A percentile compares a stretch with the other conserved stretches of the same genome.
These are phyloP conservation scores for Ectropis crepuscularia DNA, from an alignment of 2,888 invertebrate species.

Conservation along the genomic window DNA sequence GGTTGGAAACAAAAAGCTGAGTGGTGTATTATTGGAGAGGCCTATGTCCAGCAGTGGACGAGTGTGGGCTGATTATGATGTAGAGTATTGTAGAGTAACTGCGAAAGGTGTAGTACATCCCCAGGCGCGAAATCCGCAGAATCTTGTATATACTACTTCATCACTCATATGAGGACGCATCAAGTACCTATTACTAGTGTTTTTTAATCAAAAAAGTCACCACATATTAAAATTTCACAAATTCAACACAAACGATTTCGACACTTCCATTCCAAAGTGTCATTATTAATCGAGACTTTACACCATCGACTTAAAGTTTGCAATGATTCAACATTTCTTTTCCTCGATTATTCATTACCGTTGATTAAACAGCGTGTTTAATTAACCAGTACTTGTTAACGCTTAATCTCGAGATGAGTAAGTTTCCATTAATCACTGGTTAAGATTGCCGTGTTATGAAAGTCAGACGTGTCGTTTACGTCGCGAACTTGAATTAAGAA, in stretches of 20 bases:
- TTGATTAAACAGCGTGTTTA: constrained; percentile 38
- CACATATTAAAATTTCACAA: constrained; percentile 22
- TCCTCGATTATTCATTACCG: constrained; percentile 37
- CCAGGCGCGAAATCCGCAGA: too few species aligned
- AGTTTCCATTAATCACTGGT: constrained; percentile 38
- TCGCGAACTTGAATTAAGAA: neutral
- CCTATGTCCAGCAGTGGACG: too few species aligned
- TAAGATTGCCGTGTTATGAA: constrained; percentile 33
- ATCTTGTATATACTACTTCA: too few species aligned
- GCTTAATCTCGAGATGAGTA: constrained; percentile 37
- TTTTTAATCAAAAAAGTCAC: too few species aligned
- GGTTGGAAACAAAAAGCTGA: too few species aligned
- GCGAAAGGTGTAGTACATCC: too few species aligned
- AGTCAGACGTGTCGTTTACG: constrained; percentile 27
- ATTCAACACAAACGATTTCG: constrained; percentile 20
- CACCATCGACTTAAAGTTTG: constrained; percentile 7
- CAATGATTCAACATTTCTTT: constrained; percentile 1
- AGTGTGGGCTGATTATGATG: too few species aligned
- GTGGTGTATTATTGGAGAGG: too few species aligned
- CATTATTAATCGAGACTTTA: constrained; percentile 3
- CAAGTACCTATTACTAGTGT: too few species aligned
- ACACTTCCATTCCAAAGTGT: constrained; percentile 2
- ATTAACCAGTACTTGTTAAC: constrained; percentile 42
- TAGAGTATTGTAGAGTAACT: too few species aligned
- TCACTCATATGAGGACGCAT: too few species aligned